These are phyloP conservation scores for Tipula lateralis DNA, from an alignment of 2,888 invertebrate species.

Conservation along the genomic window DNA sequence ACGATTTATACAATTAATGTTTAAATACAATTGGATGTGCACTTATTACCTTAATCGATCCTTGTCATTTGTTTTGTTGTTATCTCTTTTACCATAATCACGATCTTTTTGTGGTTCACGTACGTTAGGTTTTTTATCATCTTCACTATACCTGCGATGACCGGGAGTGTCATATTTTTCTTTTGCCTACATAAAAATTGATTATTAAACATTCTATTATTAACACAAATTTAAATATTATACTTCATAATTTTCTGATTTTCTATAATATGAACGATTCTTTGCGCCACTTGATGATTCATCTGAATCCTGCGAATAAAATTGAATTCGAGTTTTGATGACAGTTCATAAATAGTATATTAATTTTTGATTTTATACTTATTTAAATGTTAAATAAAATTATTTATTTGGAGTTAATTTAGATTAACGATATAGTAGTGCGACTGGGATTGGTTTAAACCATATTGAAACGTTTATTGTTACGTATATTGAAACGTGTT, in stretches of 20 bases:
- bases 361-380: too few relatives aligned
- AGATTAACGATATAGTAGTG: conserved; percentile 4
- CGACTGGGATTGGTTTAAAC: too few relatives aligned
- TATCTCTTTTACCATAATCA: background rate
- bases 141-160: background rate
- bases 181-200: background rate
- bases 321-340: background rate
- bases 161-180: background rate
- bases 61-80: background rate
- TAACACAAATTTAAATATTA: background rate
- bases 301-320: conserved; percentile 5
- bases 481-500: too few relatives aligned
- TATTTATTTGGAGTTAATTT: background rate
- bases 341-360: background rate
- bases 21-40: too few relatives aligned
- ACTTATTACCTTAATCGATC: background rate
- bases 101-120: background rate
- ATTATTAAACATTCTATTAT: background rate
- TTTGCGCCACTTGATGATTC: background rate
- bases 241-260: background rate
- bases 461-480: too few relatives aligned
- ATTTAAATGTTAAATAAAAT: background rate
- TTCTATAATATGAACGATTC: background rate
- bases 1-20: background rate
- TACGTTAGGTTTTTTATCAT: background rate